Evolutionary conservation across 2,113 vertebrate species (phyloP).

Genomic region (Anolis sagrei): DNA sequence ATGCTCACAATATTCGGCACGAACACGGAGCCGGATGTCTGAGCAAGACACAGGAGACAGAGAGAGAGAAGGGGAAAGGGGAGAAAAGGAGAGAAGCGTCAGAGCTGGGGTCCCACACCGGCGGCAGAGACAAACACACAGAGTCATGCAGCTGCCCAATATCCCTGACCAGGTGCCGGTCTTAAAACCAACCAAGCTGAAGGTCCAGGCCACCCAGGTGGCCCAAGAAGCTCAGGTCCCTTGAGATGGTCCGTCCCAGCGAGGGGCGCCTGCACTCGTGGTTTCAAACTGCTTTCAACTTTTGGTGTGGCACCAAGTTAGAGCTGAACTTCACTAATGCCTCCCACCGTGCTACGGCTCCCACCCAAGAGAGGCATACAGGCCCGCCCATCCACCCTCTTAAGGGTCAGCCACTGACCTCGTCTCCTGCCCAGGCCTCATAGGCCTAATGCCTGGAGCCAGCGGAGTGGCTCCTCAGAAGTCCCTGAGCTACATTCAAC

Average conservation of each 20-base stretch:
- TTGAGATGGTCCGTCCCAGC: constrained; percentile 22
- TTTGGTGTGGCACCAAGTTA: constrained; percentile 12
- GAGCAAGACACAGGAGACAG: constrained; percentile 44
- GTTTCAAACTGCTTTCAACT: not conserved
- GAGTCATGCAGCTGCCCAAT: constrained; percentile 21
- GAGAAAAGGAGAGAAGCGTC: constrained; percentile 8
- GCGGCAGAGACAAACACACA: constrained; percentile 18
- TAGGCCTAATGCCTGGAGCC: too few species aligned
- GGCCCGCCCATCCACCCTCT: not conserved
- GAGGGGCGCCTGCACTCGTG: constrained; percentile 13
- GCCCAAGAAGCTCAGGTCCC: constrained; percentile 12
- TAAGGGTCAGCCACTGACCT: not conserved
- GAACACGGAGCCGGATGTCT: constrained; percentile 90
- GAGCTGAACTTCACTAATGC: constrained; percentile 26
- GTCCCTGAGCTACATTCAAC: not conserved
- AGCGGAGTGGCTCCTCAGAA: not conserved
- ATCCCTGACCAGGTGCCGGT: constrained; percentile 35
- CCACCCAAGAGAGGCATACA: too few species aligned
- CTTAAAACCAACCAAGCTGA: constrained; percentile 1
- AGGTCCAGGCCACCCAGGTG: not conserved
- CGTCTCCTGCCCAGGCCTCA: not conserved
- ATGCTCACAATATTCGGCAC: constrained; percentile 90
- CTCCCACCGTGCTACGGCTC: not conserved
- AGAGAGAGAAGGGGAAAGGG: constrained; percentile 7
- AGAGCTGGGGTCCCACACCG: not conserved